Conservation (phyloP, 2,797 vertebrate genomes). For the Varecia variegata region DNA sequence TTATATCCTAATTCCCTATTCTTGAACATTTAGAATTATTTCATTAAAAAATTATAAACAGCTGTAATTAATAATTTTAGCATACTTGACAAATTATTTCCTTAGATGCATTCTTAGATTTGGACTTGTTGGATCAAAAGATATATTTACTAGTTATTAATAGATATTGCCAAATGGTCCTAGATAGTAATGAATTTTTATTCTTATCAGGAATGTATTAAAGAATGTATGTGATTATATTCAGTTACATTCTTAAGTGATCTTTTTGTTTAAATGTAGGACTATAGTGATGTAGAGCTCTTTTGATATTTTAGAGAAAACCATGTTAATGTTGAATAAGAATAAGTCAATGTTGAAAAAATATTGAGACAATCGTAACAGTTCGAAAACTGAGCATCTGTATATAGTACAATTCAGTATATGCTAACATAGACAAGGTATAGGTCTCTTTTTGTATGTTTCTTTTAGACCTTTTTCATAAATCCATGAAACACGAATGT, state of each 20-base stretch:
- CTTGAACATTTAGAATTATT: neutral
- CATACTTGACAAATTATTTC: neutral
- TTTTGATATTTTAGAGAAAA: neutral
- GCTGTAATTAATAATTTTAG: neutral
- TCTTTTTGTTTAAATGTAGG: slow-evolving; percentile 19
- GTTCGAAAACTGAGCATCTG: neutral
- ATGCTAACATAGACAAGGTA: neutral
- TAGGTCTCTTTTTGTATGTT: neutral
- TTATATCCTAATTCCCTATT: neutral
- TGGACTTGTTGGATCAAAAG: neutral
- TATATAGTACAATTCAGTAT: neutral
- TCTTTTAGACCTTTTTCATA: neutral
- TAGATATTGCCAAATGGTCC: neutral
- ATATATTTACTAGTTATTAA: neutral
- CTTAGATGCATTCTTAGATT: neutral
- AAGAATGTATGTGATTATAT: neutral
- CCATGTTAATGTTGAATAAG: neutral
- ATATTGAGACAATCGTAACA: neutral
- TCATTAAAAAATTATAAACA: neutral
- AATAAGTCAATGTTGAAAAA: neutral
- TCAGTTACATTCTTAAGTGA: neutral
- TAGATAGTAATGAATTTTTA: neutral
- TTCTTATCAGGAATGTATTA: neutral
- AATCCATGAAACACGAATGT: neutral
- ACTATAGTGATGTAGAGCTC: neutral